phyloP scores from a whole-genome alignment of 2,888 invertebrate species.

The Venustoraphidia nigricollis region DNA sequence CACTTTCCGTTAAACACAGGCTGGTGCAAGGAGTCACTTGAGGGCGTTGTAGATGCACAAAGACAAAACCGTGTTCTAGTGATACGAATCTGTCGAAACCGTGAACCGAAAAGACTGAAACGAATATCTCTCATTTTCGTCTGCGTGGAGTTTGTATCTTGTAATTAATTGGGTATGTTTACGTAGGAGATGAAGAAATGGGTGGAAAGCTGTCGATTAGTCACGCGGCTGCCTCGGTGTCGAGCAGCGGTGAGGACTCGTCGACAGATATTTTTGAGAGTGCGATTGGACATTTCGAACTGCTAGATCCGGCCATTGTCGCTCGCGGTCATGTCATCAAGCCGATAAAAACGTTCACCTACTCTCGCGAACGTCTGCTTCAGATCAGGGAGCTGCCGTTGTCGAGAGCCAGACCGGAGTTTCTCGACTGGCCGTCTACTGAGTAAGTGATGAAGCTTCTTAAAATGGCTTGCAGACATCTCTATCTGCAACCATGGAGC shows the following conservation, averaged over 20 bases:
- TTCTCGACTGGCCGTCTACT: conserved; percentile 27
- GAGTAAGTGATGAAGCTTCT: no score
- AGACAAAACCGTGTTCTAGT: no score
- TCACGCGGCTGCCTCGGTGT: conserved; percentile 18
- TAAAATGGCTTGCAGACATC: no score
- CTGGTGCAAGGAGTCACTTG: no score
- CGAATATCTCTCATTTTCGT: no score
- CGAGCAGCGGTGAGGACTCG: conserved; percentile 20
- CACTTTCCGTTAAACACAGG: no score
- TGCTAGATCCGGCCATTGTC: conserved; percentile 39
- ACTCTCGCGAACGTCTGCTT: conserved; percentile 55
- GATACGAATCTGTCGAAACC: no score
- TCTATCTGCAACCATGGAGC: no score
- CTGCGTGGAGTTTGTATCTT: no score
- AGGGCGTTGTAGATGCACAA: no score
- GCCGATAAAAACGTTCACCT: conserved; percentile 27
- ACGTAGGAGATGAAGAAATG: neutral
- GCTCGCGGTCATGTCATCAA: conserved; percentile 32
- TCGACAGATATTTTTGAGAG: conserved; percentile 22
- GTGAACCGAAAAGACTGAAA: no score
- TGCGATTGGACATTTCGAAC: conserved; percentile 14
- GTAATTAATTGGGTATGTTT: no score
- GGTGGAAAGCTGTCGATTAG: neutral
- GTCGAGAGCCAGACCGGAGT: conserved; percentile 57
- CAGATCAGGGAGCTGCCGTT: conserved; percentile 52